A percentile compares a stretch with the other conserved stretches of the same genome.
Conservation (phyloP, 2,113 vertebrate species). For the Hydrolagus affinis region DNA sequence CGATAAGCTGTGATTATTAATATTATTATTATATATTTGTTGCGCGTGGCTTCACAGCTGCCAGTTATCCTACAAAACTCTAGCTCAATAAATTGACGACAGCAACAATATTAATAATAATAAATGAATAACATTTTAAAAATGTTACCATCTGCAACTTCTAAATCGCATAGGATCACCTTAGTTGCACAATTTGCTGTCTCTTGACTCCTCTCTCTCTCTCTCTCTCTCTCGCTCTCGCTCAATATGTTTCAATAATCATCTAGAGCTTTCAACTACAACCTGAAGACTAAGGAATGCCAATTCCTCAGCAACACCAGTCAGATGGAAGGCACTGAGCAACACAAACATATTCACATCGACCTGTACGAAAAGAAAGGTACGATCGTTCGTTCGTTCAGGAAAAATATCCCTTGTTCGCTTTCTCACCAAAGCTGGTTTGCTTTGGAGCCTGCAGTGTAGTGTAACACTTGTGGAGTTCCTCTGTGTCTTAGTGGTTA, state of each 20-base stretch:
- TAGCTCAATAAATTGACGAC: too few relatives aligned
- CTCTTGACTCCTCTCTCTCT: not conserved
- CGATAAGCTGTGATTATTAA: too few relatives aligned
- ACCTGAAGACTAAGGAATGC: conserved; percentile 64
- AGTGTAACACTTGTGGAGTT: too few relatives aligned
- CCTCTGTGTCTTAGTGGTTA: too few relatives aligned
- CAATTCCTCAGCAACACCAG: conserved; percentile 81
- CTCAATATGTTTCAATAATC: not conserved
- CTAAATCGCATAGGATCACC: not conserved
- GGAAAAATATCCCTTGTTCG: not conserved
- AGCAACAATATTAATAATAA: too few relatives aligned
- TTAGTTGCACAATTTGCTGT: not conserved
- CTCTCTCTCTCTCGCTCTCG: too few relatives aligned
- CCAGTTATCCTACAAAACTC: too few relatives aligned
- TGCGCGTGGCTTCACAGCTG: too few relatives aligned
- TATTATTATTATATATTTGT: too few relatives aligned
- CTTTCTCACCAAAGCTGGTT: not conserved
- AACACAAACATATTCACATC: conserved; percentile 75
- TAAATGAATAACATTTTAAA: not conserved
- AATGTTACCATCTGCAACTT: not conserved
- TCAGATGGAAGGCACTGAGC: conserved; percentile 53
- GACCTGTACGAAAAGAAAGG: conserved; percentile 95
- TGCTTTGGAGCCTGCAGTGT: not conserved
- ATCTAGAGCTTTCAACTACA: conserved; percentile 78
- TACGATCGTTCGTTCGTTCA: conserved; percentile 40